Conservation (phyloP, 2,113 vertebrate genomes). For the Oryzias woworae region DNA sequence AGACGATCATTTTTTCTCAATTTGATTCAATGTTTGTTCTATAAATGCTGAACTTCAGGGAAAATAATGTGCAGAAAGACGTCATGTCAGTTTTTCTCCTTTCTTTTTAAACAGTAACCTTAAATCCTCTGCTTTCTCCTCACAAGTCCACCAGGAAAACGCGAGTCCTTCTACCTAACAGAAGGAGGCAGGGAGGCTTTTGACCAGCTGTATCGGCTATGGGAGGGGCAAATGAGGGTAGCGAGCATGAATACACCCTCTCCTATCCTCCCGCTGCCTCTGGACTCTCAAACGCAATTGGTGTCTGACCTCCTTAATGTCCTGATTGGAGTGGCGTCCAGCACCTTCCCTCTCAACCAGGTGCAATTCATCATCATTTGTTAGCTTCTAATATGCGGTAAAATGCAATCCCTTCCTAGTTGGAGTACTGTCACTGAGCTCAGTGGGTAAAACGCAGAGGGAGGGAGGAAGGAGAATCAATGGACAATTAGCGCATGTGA, state of each 20-base stretch:
- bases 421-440: neutral
- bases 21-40: too few species aligned
- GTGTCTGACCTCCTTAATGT: constrained; percentile 92
- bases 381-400: constrained; percentile 15
- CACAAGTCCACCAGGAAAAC: constrained; percentile 87
- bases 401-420: constrained; percentile 5
- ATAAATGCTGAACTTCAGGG: too few species aligned
- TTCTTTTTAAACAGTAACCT: constrained; percentile 1
- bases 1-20: too few species aligned
- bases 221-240: constrained; percentile 84
- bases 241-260: constrained; percentile 76
- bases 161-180: constrained; percentile 88
- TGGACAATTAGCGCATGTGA: constrained; percentile 16
- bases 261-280: constrained; percentile 77
- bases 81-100: neutral
- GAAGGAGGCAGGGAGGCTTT: constrained; percentile 93
- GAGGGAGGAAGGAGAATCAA: constrained; percentile 13
- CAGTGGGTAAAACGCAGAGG: neutral
- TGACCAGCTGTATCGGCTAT: constrained; percentile 87
- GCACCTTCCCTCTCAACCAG: constrained; percentile 88
- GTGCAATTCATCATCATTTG: constrained; percentile 48
- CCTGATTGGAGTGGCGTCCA: constrained; percentile 91
- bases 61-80: neutral
- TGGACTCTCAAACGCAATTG: constrained; percentile 85
- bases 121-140: neutral